Base-by-base conservation (phyloP, 2,797 vertebrate genomes). In the Poliocrania exsul region DNA sequence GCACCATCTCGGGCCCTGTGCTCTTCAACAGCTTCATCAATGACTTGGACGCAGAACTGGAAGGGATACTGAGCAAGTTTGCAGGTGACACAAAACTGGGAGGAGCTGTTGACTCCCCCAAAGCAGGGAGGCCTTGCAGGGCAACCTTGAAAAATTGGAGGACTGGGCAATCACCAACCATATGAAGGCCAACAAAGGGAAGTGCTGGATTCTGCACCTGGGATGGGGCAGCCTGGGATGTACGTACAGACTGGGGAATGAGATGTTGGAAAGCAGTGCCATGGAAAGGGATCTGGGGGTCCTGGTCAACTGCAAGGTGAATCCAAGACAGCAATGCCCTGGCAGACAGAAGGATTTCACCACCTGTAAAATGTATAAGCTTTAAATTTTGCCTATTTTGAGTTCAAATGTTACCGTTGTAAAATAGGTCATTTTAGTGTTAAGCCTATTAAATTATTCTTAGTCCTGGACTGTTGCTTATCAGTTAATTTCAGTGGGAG, bases 341-440 rank as follows among this genome's bases (percentile, higher is more conserved):
- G 61, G 20, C 61, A 64, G 40, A 20, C 29, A 24, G 40, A 29
- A 64, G 40, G 5, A 69, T 96, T 95, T 92, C 35, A 71, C 72
- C 61, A 88, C 49, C 50, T 90, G 86, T 93, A 81, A 88, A 93
- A 91, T 71, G 38, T 29, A 47, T 31, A 47, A 44, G 61, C 28
- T 92, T 97, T 81, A 91, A 37, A 90, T 89, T 94, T 75, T 91
- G 37, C 14, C 40, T 33, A 93, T 91, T 93, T 88, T 81, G 74
- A 94, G 80, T 88, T 90, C 64, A 50, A 96, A 77, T 60, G 53
- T 71, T 90, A 69, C 6, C 35, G 9, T 92, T 94, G 97, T 70
- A 69, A 95, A 93, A 82, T 44, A 75, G 17, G 17, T 83, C 66
- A 89, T 88, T 93, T 87, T 96, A 86, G 50, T 81, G 7, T 78